Evolutionary conservation across 2,113 vertebrate genomes (phyloP).

Genomic region (Ptilorrhoa leucosticta): DNA sequence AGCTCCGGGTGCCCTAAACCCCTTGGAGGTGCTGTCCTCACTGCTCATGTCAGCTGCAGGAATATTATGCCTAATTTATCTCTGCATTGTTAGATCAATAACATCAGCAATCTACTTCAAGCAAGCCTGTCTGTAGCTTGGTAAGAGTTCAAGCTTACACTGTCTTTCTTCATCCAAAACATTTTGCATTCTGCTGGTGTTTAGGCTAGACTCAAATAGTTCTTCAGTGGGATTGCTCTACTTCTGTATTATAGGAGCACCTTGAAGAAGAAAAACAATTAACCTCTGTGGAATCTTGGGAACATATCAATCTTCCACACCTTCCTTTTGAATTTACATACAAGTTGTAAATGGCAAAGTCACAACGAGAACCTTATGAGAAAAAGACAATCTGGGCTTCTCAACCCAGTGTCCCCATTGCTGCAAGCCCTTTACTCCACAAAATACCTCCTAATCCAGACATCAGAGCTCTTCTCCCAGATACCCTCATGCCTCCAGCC

Average conservation of each 20-base stretch:
- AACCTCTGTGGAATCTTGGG: constrained; percentile 20
- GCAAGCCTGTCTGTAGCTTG: background rate
- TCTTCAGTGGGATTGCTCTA: background rate
- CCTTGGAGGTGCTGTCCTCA: background rate
- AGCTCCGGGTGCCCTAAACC: background rate
- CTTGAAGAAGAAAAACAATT: constrained; percentile 38
- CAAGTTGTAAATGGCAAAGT: background rate
- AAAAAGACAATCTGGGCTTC: background rate
- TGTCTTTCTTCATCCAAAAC: background rate
- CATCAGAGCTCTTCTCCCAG: background rate
- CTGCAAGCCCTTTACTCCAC: background rate
- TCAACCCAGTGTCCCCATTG: accelerated
- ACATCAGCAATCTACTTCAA: background rate
- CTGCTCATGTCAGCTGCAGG: background rate
- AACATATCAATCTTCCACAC: background rate
- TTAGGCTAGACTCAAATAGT: background rate
- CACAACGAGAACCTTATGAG: background rate
- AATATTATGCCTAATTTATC: background rate
- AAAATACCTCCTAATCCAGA: background rate
- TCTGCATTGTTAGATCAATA: background rate
- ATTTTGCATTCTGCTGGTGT: background rate
- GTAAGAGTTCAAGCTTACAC: background rate
- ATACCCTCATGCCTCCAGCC: background rate
- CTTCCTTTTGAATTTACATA: background rate
- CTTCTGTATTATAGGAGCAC: constrained; percentile 34